Evolutionary conservation across 2,888 invertebrate genomes (phyloP), one percentile per base, ranked within the genome.

Genomic region (Melipona bicolor): DNA sequence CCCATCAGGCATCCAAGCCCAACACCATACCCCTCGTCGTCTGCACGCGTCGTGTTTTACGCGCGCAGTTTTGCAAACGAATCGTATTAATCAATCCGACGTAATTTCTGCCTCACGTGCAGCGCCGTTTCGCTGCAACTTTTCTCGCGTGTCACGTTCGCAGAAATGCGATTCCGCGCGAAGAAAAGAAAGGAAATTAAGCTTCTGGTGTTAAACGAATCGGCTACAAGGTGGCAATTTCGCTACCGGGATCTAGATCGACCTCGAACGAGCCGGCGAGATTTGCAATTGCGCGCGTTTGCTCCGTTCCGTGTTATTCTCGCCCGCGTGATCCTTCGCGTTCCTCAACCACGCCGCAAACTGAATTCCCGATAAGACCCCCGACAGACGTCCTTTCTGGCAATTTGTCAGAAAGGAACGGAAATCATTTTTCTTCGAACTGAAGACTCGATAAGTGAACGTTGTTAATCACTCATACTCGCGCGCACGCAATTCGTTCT

Each of bases 1-100:
- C 32, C 36, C 65, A 59, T 74, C 65, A 52, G 67, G 43, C 21
- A 56, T 64, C 49, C 50, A 43, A 61, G 27, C 54, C 54, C 56
- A 59, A 73, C 27, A 1, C 27, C 27, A 27, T 81, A 80, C 77
- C 86, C 81, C 80, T 87, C 86, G 76, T 87, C 86, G 67, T 81
- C 76, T 56, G 61, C 32, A 56, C 54, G 56, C 52, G 77, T 56
- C 67, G 76, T 77, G 9, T 43, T 43, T 43, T 43, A 43, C 43
- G 43, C 43, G 43, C 52, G n/a, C 43, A 77, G 77, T 69, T 77
- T 62, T 81, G 75, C 77, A 77, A 72, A 54, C 73, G 52, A 59
- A 27, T 56, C 54, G 27, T 81, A 81, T 80, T 80, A 81, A 81
- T 79, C 81, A 79, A 72, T 61, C 61, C 71, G 21, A 43, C 65